Evolutionary conservation across 2,797 vertebrate species (phyloP), one percentile per base, ranked within the genome.

Genomic region (Micromesistius poutassou): DNA sequence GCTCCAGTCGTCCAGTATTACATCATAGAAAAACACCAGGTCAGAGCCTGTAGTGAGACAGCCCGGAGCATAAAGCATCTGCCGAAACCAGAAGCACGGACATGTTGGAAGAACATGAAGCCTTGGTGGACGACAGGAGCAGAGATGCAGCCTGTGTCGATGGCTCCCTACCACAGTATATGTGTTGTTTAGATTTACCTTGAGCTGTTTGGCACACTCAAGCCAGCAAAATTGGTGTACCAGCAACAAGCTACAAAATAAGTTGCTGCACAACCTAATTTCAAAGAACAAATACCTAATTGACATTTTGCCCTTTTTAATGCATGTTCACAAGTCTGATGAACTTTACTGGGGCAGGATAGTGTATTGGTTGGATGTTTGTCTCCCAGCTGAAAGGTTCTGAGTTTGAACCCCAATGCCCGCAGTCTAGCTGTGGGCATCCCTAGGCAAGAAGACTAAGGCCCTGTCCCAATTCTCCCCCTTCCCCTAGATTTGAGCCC

Each of bases 11-110:
- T 62, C n/a, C 55, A 25, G 55, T 62, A 25, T 62, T 62, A 25
- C 55, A 62, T 62, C 55, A 62, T 62, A 62, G 55, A 62, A 25
- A 25, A 62, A n/a, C 55, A 62, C 55, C 55, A 62, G 55, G 55
- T 19, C 55, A 62, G 22, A 62, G 55, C 55, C 4, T 7, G 22
- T 62, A 62, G 55, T 62, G 55, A 62, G 55, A 62, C 55, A 62
- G 55, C 55, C 55, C 7, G 55, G 6, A 62, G 55, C 55, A 25
- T 9, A 10, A 62, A 8, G 22, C 55, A 1, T 62, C 55, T 62
- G 55, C 55, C 22, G 22, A 62, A 62, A 62, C 55, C 55, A 62
- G 55, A 62, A 62, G 55, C 55, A 62, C 6, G 2, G 55, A 62
- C 16, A 62, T 62, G 55, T 62, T 62, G 22, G 46, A 22, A 22